Percentiles rank a stretch among this genome's conserved stretches.
phyloP scores from a whole-genome alignment of 2,797 vertebrate species.

The Acanthurus tractus region DNA sequence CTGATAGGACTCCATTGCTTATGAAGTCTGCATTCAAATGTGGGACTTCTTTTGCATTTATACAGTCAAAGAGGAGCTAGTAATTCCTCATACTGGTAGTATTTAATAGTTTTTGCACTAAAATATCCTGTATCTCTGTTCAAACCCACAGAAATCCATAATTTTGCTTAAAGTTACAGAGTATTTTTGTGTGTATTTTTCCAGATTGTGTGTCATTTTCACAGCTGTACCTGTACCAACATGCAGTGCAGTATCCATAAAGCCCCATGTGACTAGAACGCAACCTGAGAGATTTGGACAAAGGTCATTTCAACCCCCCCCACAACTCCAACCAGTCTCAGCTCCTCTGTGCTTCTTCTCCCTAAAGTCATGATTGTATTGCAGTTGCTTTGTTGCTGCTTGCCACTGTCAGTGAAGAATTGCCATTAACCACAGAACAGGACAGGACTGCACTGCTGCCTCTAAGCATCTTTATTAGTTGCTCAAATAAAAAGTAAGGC shows the following conservation, averaged over 20 bases:
- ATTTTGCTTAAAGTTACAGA: no score
- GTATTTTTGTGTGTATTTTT: no score
- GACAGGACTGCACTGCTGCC: slow-evolving; percentile 28
- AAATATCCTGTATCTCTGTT: no score
- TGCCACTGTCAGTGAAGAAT: slow-evolving; percentile 35
- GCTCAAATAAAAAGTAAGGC: slow-evolving; percentile 48
- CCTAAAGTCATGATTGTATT: slow-evolving; percentile 40
- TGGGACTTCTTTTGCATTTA: background rate
- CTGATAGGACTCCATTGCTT: background rate
- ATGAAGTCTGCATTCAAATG: background rate
- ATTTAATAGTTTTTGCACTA: no score
- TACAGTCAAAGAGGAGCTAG: background rate
- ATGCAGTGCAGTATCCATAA: background rate
- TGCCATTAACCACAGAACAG: slow-evolving; percentile 42
- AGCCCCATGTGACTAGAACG: background rate
- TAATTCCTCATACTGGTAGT: background rate
- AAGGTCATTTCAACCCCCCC: slow-evolving; percentile 34
- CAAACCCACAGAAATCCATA: no score
- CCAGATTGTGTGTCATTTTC: slow-evolving; percentile 23
- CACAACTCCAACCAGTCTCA: slow-evolving; percentile 21
- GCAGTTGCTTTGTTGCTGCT: slow-evolving; percentile 44
- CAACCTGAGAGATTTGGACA: slow-evolving; percentile 29
- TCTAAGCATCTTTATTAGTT: slow-evolving; percentile 62
- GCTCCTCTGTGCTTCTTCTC: slow-evolving; percentile 31
- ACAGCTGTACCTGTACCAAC: slow-evolving; percentile 7